These are phyloP conservation scores for Aleiodes alternator DNA, from an alignment of 2,888 invertebrate genomes.

Conservation along the genomic window DNA sequence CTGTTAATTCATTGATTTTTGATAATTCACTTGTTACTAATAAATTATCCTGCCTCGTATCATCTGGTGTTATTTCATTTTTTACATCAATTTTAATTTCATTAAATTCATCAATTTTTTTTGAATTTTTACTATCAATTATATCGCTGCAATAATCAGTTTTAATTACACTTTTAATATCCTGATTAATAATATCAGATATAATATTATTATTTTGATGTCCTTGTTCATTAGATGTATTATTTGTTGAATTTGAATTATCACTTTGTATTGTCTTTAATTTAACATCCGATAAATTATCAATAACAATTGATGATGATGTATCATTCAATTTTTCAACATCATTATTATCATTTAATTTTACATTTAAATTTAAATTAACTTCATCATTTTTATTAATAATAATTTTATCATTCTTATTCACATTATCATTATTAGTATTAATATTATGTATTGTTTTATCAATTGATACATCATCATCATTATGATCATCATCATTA, in stretches of 20 bases:
- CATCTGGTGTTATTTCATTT: constrained; percentile 55
- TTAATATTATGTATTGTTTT: too few species aligned
- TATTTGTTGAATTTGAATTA: neutral
- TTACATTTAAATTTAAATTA: neutral
- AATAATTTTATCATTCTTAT: constrained; percentile 23
- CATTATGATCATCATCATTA: too few species aligned
- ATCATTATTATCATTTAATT: neutral
- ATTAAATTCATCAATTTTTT: constrained; percentile 40
- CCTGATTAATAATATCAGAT: neutral
- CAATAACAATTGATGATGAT: too few species aligned
- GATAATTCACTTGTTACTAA: constrained; percentile 55
- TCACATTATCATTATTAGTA: constrained; percentile 1
- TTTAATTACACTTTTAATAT: neutral
- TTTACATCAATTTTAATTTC: constrained; percentile 51
- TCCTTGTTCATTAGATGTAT: neutral
- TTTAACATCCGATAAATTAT: too few species aligned
- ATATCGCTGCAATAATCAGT: neutral
- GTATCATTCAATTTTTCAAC: neutral
- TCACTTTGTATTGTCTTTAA: neutral
- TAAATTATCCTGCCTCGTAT: constrained; percentile 60
- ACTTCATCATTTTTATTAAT: neutral
- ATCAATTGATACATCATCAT: too few species aligned
- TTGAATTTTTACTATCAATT: neutral
- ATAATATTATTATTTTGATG: constrained; percentile 11
- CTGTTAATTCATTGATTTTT: constrained; percentile 64